Evolutionary conservation across 2,888 invertebrate species (phyloP).

Genomic region (Gibbula magus): DNA sequence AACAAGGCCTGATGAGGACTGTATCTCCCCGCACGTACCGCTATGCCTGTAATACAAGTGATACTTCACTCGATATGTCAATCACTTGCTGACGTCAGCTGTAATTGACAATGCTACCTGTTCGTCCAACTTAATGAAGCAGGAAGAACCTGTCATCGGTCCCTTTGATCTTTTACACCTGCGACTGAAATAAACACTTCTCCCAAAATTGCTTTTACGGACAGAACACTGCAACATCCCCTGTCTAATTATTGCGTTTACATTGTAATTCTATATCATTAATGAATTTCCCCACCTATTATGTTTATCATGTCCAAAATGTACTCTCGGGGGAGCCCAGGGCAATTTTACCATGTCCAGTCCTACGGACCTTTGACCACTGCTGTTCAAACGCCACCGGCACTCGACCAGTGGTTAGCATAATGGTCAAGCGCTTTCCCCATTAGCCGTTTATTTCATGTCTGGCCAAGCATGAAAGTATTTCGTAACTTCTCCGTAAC

Average conservation of each 20-base stretch:
- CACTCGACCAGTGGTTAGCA: neutral
- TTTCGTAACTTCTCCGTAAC: conserved; percentile 12
- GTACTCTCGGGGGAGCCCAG: neutral
- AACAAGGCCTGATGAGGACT: neutral
- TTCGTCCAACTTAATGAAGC: neutral
- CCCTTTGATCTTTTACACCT: conserved; percentile 16
- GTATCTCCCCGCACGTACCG: neutral
- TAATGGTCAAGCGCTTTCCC: neutral
- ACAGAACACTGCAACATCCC: neutral
- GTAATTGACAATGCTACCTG: conserved; percentile 22
- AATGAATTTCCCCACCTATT: neutral
- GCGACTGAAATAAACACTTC: conserved; percentile 13
- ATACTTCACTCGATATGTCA: conserved; percentile 16
- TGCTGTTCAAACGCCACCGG: conserved; percentile 2
- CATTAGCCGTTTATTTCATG: conserved; percentile 1
- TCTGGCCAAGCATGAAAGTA: conserved; percentile 2
- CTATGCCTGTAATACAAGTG: conserved; percentile 18
- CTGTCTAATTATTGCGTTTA: conserved; percentile 16
- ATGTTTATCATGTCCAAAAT: neutral
- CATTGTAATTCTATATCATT: conserved; percentile 22
- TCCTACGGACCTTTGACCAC: neutral
- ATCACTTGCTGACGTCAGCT: conserved; percentile 19
- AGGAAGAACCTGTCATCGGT: conserved; percentile 21
- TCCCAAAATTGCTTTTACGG: neutral
- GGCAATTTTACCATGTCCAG: neutral